Evolutionary conservation across 2,113 vertebrate genomes (phyloP), one percentile per base, ranked within the genome.

Genomic region (Crotalus horridus): DNA sequence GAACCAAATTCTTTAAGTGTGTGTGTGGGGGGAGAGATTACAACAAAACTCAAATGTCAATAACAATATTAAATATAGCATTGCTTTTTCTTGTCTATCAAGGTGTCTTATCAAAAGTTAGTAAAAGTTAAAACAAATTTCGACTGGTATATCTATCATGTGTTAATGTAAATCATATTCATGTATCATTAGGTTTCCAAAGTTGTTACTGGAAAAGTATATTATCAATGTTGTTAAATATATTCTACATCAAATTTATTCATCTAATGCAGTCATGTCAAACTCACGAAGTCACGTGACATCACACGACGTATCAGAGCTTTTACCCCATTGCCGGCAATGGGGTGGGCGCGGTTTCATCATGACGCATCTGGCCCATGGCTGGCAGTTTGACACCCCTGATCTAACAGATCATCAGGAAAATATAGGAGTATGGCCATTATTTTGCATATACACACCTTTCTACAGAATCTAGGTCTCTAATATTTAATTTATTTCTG

Each of bases 51-150:
- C 12, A 43, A 56, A 9, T 88, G 56, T 85, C 87, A 93, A 81
- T 39, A 91, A 55, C 91, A 46, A 92, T 91, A 94, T 33, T 54
- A 93, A 96, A 89, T 4, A 48, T 59, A 93, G 0, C 54, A 85
- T 95, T 95, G 6, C 6, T 94, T 93, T 93, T 89, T 93, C n/a
- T 89, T 94, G 0, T 53, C 91, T 95, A 95, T 96, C 92, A 94
- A 96, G 91, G 61, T 93, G 1, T 1, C 8, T 1, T 93, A 93
- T 96, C 91, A 94, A 91, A 96, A 51, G 10, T 64, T 96, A 85
- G 12, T 94, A 54, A 87, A 94, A 97, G 91, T 88, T 95, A 94
- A 33, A 95, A 92, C 91, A 95, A 93, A 12, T 48, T 89, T 94
- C 96, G 90, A 96, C 64, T 95, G 29, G 3, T 91, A 69, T 0